A percentile compares a stretch with the other conserved stretches of the same genome.
phyloP scores from a whole-genome alignment of 2,888 invertebrate species.

The Dendrolimus pini region DNA sequence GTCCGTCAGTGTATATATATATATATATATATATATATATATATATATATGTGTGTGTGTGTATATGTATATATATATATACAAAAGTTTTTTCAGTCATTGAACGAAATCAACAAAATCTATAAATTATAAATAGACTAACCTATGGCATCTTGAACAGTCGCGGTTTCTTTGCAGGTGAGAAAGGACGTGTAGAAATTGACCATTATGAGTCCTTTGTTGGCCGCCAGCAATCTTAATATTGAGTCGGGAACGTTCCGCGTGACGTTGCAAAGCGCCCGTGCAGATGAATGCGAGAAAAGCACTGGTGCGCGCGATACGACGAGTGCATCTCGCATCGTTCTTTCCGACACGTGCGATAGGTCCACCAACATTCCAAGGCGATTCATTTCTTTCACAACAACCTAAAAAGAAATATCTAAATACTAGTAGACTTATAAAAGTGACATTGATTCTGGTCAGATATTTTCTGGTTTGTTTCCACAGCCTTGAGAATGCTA shows the following conservation, averaged over 20 bases:
- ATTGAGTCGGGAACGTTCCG: constrained; percentile 89
- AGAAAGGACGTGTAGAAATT: constrained; percentile 89
- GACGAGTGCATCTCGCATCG: constrained; percentile 87
- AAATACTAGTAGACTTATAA: too few species aligned
- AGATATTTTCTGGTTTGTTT: too few species aligned
- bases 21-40: too few species aligned
- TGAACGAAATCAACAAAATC: neutral
- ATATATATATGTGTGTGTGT: too few species aligned
- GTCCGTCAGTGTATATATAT: too few species aligned
- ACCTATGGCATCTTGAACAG: constrained; percentile 89
- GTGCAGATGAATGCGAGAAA: constrained; percentile 91
- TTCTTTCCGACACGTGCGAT: constrained; percentile 87
- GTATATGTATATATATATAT: too few species aligned
- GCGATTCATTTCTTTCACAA: constrained; percentile 92
- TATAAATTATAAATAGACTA: constrained; percentile 20
- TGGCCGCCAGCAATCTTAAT: constrained; percentile 82
- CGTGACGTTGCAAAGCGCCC: constrained; percentile 86
- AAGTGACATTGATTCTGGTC: too few species aligned
- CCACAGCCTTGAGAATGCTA: constrained; percentile 2
- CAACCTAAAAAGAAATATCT: constrained; percentile 66
- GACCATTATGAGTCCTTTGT: constrained; percentile 91
- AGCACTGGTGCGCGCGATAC: constrained; percentile 89
- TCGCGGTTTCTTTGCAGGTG: constrained; percentile 84
- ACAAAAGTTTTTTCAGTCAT: neutral
- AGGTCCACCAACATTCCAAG: constrained; percentile 92